These are phyloP conservation scores for Anoplopoma fimbria DNA, from an alignment of 2,113 vertebrate genomes.

Conservation along the genomic window DNA sequence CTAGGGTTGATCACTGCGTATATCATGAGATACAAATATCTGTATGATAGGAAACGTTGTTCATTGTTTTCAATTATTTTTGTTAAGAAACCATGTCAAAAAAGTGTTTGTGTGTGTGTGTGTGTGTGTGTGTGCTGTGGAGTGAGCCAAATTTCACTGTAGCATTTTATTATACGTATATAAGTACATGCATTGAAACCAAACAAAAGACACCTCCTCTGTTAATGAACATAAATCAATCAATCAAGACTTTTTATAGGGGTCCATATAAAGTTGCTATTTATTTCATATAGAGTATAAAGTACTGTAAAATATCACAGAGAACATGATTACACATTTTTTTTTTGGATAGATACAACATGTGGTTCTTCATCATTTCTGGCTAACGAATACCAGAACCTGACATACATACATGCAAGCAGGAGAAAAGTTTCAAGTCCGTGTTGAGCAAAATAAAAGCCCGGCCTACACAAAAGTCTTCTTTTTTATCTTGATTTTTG, in stretches of 20 bases:
- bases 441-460: neutral
- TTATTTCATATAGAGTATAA: slow-evolving; percentile 76
- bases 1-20: neutral
- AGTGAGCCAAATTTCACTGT: neutral
- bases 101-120: neutral
- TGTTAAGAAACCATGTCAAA: neutral
- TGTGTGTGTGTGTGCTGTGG: too few relatives aligned
- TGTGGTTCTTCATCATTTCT: slow-evolving; percentile 47
- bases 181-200: neutral
- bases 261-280: slow-evolving; percentile 71
- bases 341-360: slow-evolving; percentile 59
- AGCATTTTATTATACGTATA: too few relatives aligned
- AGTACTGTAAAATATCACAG: slow-evolving; percentile 75
- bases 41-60: neutral
- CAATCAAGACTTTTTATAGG: slow-evolving; percentile 21
- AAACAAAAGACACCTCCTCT: neutral
- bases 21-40: neutral
- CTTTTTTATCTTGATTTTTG: neutral
- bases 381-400: slow-evolving; percentile 37
- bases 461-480: slow-evolving; percentile 10
- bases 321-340: slow-evolving; percentile 63
- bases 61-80: neutral
- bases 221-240: slow-evolving; percentile 2
- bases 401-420: slow-evolving; percentile 50
- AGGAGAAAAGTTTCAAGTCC: slow-evolving; percentile 14